Conservation (phyloP, 2,113 vertebrate genomes). For the Chlorocebus sabaeus region DNA sequence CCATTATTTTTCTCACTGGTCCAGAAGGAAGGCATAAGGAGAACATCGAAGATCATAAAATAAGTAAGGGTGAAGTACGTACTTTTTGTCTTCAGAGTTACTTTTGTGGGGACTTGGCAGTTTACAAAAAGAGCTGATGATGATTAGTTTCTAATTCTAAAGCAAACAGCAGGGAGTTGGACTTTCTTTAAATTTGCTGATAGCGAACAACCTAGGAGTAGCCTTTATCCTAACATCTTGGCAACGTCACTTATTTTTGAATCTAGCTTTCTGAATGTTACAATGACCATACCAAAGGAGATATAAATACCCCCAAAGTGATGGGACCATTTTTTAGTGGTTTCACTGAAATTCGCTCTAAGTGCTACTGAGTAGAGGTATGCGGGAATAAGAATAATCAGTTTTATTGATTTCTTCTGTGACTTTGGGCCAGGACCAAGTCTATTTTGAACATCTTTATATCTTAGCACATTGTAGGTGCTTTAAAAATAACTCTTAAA, state of each 20-base stretch:
- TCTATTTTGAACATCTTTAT: not conserved
- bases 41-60: not conserved
- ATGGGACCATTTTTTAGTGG: not conserved
- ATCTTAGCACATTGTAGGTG: not conserved
- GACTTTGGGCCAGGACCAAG: not conserved
- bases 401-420: not conserved
- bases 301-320: not conserved
- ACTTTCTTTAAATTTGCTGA: not conserved
- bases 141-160: not conserved
- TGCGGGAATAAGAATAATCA: not conserved
- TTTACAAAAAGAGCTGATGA: not conserved
- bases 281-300: not conserved
- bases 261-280: not conserved
- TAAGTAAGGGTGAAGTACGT: not conserved
- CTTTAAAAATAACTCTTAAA: not conserved
- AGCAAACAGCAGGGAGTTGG: not conserved
- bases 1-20: not conserved
- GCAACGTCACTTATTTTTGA: not conserved
- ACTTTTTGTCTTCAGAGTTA: not conserved
- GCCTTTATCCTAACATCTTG: not conserved
- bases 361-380: not conserved
- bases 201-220: not conserved
- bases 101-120: not conserved
- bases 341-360: conserved; percentile 14
- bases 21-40: not conserved